Base-by-base conservation (phyloP, 2,888 invertebrate genomes). In the Syrphus vitripennis region DNA sequence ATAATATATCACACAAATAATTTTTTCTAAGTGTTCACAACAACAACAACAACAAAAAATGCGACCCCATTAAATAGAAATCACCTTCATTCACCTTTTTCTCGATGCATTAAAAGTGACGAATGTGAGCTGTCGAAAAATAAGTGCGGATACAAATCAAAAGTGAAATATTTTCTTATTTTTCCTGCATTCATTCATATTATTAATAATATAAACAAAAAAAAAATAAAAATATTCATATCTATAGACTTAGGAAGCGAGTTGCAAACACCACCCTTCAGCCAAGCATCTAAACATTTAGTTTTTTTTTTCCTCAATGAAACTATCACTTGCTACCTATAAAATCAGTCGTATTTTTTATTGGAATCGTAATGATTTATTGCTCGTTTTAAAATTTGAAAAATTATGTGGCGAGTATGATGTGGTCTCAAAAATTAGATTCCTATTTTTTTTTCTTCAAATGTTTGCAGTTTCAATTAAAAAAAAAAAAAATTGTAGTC, bases 101-200 rank as follows among this genome's bases (percentile, higher is more conserved):
- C 34, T 21, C 78, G 48, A 77, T 70, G 70, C 77, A 77, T 59
- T 67, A 45, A 50, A 48, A 37, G 53, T 59, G 72, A 72, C 31
- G 31, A 67, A 74, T 53, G 74, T 59, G 26, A 26, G 31, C 50
- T 48, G 67, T 67, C 50, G 67, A 67, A 50, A 67, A 34, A 50
- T 67, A 67, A 67, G 67, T 67, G 67, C 34, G 50, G 34, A 67
- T 50, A 67, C 67, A 67, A 67, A 67, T 67, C 67, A 67, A 67
- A n/a, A 67, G 42, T 67, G 67, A 50, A 50, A 67, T 50, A 67
- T 67, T 34, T 2, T 9, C 14, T 59, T 37, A 1, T n/a, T 40
- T 42, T 24, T 40, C 26, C 7, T 4, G 7, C 5, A 14, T 21
- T 67, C 67, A 67, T 67, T 67, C 50, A 67, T 50, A 50, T 67